phyloP scores from a whole-genome alignment of 1,140 invertebrate genomes.

The Coelopa frigida region DNA sequence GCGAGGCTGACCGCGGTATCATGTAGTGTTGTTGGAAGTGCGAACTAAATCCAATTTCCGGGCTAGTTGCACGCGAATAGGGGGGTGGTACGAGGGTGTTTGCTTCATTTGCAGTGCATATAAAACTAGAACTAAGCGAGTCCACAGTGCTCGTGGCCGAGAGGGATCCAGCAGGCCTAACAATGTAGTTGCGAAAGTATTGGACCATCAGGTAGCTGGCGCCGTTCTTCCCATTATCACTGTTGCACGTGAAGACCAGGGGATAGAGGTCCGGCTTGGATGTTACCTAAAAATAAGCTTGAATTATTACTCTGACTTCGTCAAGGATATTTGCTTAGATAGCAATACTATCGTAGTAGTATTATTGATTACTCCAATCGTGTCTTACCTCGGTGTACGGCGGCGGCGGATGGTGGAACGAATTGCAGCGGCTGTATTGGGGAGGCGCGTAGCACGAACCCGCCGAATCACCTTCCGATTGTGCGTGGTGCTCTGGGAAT shows the following conservation, averaged over 20 bases:
- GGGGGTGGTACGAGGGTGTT: slow-evolving; percentile 72
- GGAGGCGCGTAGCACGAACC: slow-evolving; percentile 70
- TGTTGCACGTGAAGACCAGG: slow-evolving; percentile 69
- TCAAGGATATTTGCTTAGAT: no score
- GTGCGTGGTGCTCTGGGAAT: slow-evolving; percentile 42
- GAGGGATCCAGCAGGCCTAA: slow-evolving; percentile 60
- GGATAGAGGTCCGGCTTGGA: slow-evolving; percentile 79
- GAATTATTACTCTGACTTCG: no score
- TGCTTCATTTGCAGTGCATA: slow-evolving; percentile 73
- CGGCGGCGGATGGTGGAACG: slow-evolving; percentile 67
- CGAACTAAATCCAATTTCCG: slow-evolving; percentile 51
- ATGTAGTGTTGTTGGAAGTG: slow-evolving; percentile 32
- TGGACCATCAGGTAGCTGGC: slow-evolving; percentile 73
- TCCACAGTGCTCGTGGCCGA: slow-evolving; percentile 75
- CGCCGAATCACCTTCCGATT: slow-evolving; percentile 63
- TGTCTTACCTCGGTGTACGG: slow-evolving; percentile 70
- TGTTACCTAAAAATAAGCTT: slow-evolving; percentile 55
- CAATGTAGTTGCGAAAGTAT: slow-evolving; percentile 69
- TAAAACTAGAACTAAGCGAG: slow-evolving; percentile 73
- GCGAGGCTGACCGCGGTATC: slow-evolving; percentile 36
- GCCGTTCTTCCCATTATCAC: slow-evolving; percentile 53
- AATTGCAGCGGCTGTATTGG: slow-evolving; percentile 69
- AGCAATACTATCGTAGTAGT: not conserved
- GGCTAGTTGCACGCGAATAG: slow-evolving; percentile 69
- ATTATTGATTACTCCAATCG: not conserved